Evolutionary conservation across 2,888 invertebrate species (phyloP), one percentile per base, ranked within the genome.

Genomic region (Noctuana brunneofusca): DNA sequence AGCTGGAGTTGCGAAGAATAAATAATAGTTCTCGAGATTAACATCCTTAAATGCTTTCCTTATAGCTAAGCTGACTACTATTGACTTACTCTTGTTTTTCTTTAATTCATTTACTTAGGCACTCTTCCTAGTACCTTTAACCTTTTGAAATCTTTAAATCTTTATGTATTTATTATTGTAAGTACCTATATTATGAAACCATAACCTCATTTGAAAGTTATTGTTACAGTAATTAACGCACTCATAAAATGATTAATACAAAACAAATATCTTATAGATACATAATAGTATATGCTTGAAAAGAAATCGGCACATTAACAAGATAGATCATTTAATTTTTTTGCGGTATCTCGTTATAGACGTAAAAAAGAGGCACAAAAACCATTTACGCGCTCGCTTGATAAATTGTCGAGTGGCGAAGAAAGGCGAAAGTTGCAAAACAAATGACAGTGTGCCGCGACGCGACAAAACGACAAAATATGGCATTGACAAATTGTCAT

Each of bases 401-500:
- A 68, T 69, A 69, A 69, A 69, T 67, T 54, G 64, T 55, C 53
- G 58, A 58, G 52, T 58, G 43, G 60, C 52, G 62, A 60, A 65
- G 64, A 68, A 60, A 55, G 52, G 55, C 57, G 65, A 66, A 66
- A 68, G 65, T 68, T 66, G 58, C 66, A 68, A 73, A 76, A 73
- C 71, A 72, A 79, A 79, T 74, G 75, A 71, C 68, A 66, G 56
- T 54, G 53, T 58, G 35, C 49, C 12, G 32, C 54, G 58, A 54
- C 30, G 50, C 55, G 60, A 72, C 71, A 71, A 69, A 79, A 75
- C 73, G 41, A 41, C 41, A 71, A 70, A 73, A 73, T 72, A 68
- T 76, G 78, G 75, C 81, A 77, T 75, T 82, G 81, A 84, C 78
- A 76, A 76, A 84, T 84, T 57, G 78, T 58, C 66, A 67, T 63